Conservation (phyloP, 2,113 vertebrate genomes). For the Epinephelus lanceolatus region DNA sequence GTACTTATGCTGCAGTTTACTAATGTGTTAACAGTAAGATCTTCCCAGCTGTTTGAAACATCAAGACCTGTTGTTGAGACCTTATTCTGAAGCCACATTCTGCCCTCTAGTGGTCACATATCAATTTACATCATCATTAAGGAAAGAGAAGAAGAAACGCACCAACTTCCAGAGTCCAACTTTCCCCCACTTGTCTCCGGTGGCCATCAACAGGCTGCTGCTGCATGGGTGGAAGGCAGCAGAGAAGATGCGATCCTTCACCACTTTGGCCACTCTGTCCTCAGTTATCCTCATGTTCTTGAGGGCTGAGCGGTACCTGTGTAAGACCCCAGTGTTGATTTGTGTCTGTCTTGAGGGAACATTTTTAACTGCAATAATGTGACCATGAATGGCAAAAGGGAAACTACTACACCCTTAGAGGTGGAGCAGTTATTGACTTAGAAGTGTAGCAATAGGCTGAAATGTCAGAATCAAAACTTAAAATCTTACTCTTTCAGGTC, state of each 20-base stretch:
- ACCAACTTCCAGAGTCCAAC: conserved; percentile 93
- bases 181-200: conserved; percentile 87
- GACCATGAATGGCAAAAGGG: neutral
- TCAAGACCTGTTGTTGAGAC: neutral
- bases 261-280: conserved; percentile 85
- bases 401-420: neutral
- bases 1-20: neutral
- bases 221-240: conserved; percentile 89
- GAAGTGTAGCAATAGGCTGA: neutral
- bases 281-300: conserved; percentile 82
- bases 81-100: neutral
- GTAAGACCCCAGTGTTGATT: conserved; percentile 21
- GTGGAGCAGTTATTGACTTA: neutral
- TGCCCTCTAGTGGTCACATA: conserved; percentile 22
- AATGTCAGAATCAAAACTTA: neutral
- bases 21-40: neutral
- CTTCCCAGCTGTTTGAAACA: neutral
- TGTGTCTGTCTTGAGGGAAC: neutral
- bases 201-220: conserved; percentile 87
- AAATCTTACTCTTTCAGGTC: conserved; percentile 71
- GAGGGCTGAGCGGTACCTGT: conserved; percentile 86
- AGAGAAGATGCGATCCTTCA: conserved; percentile 82
- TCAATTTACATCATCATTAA: neutral
- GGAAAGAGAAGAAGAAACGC: conserved; percentile 52
- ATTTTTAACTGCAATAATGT: neutral